phyloP scores from a whole-genome alignment of 2,113 vertebrate genomes.

The Pao palembangensis region DNA sequence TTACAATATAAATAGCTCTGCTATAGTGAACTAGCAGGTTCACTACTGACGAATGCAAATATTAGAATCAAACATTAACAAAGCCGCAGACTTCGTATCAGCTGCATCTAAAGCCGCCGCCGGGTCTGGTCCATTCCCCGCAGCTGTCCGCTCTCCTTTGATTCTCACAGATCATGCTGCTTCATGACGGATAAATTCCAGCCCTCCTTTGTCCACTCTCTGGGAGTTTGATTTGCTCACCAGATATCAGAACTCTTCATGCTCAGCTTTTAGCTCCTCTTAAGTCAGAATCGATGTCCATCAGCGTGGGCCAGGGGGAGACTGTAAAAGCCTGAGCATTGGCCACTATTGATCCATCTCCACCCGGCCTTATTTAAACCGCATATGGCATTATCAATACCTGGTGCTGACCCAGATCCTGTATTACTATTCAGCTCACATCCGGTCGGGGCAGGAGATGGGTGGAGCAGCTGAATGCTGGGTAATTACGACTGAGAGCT shows the following conservation, averaged over 20 bases:
- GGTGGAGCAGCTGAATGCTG: slow-evolving; percentile 46
- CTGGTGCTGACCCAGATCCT: slow-evolving; percentile 35
- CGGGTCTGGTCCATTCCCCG: neutral
- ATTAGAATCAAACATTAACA: slow-evolving; percentile 29
- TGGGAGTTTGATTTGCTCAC: slow-evolving; percentile 12
- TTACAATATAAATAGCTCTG: no score
- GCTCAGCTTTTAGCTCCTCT: slow-evolving; percentile 42
- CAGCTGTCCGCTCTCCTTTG: slow-evolving; percentile 25
- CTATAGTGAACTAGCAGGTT: no score
- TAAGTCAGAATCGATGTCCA: slow-evolving; percentile 60
- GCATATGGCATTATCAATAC: slow-evolving; percentile 61
- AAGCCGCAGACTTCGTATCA: slow-evolving; percentile 27
- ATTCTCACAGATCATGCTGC: slow-evolving; percentile 25
- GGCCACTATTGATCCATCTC: slow-evolving; percentile 57
- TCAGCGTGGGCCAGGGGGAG: slow-evolving; percentile 57
- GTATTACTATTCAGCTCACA: slow-evolving; percentile 31
- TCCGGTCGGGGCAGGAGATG: slow-evolving; percentile 22
- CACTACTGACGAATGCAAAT: neutral
- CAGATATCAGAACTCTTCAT: slow-evolving; percentile 26
- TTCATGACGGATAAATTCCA: slow-evolving; percentile 36
- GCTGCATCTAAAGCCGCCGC: neutral
- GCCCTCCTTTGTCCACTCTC: slow-evolving; percentile 36
- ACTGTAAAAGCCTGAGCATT: slow-evolving; percentile 54
- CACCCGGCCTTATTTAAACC: slow-evolving; percentile 59
- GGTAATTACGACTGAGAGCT: slow-evolving; percentile 56